A percentile compares a stretch with the other conserved stretches of the same genome.
phyloP scores from a whole-genome alignment of 92 coral and sea anemone genomes.

The Palythoa heliodiscus region DNA sequence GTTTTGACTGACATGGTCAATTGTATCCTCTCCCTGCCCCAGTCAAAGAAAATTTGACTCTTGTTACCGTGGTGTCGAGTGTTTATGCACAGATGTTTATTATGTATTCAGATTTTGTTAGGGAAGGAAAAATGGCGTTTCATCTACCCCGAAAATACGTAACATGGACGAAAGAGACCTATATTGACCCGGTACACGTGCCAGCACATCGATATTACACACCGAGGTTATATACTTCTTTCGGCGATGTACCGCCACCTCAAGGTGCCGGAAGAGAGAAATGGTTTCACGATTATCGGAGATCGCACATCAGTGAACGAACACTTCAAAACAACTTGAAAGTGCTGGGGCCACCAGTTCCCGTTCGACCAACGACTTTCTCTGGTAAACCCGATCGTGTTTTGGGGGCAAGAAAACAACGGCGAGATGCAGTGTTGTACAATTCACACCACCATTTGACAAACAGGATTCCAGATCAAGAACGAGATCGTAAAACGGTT shows the following conservation, averaged over 20 bases:
- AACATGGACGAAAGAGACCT: slow-evolving; percentile 86
- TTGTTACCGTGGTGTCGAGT: not conserved
- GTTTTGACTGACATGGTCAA: not conserved
- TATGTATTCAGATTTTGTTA: not conserved
- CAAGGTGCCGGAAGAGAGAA: slow-evolving; percentile 83
- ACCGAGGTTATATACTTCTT: slow-evolving; percentile 68
- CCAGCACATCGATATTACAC: slow-evolving; percentile 80
- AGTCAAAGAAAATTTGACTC: not conserved
- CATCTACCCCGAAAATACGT: slow-evolving; percentile 66
- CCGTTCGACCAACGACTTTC: slow-evolving; percentile 89
- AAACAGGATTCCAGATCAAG: slow-evolving; percentile 94
- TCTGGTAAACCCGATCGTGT: slow-evolving; percentile 95
- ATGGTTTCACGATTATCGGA: slow-evolving; percentile 96
- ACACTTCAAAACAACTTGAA: slow-evolving; percentile 72
- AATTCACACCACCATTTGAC: slow-evolving; percentile 75
- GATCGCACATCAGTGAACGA: slow-evolving; percentile 77
- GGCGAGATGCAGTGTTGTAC: slow-evolving; percentile 80
- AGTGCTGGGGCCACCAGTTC: slow-evolving; percentile 78
- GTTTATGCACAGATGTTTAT: not conserved
- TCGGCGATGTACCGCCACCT: slow-evolving; percentile 56
- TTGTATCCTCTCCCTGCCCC: not conserved
- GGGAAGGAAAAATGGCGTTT: slow-evolving; percentile 73
- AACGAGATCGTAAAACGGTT: slow-evolving; percentile 82
- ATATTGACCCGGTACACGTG: slow-evolving; percentile 74
- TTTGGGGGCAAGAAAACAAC: slow-evolving; percentile 70